A percentile compares a stretch with the other conserved stretches of the same genome.
phyloP scores from a whole-genome alignment of 1,140 invertebrate genomes.

The Dendrolimus kikuchii region DNA sequence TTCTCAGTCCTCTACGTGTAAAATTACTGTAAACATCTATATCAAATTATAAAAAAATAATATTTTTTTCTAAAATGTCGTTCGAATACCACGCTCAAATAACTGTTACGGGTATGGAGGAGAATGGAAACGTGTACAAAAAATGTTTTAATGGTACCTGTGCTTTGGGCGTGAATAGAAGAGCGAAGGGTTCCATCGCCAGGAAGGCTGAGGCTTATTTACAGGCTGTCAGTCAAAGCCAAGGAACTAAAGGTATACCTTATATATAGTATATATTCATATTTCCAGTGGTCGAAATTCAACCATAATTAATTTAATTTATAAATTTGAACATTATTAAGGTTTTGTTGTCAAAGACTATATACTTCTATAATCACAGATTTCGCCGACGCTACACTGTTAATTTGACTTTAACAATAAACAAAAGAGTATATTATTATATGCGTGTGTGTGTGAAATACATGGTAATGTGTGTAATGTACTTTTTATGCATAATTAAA shows the following conservation, averaged over 20 bases:
- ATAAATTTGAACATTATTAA: too few relatives aligned
- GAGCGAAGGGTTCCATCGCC: conserved; percentile 35
- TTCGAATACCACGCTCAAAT: conserved; percentile 37
- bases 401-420: too few relatives aligned
- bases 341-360: too few relatives aligned
- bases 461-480: too few relatives aligned
- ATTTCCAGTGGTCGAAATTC: too few relatives aligned
- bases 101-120: conserved; percentile 31
- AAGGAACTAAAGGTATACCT: conserved; percentile 27
- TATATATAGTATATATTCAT: neutral
- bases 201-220: conserved; percentile 50
- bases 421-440: too few relatives aligned
- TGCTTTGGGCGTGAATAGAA: conserved; percentile 35
- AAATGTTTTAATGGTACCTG: conserved; percentile 39
- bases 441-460: too few relatives aligned
- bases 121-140: conserved; percentile 29
- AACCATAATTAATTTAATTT: too few relatives aligned
- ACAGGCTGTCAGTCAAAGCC: conserved; percentile 45
- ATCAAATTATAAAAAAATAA: conserved; percentile 7
- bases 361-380: too few relatives aligned
- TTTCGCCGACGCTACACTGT: too few relatives aligned
- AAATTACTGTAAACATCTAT: conserved; percentile 16
- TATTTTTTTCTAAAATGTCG: conserved; percentile 16
- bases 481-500: too few relatives aligned
- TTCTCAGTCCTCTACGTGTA: conserved; percentile 13